Conservation (phyloP, 2,797 vertebrate genomes). For the Mycteria americana region DNA sequence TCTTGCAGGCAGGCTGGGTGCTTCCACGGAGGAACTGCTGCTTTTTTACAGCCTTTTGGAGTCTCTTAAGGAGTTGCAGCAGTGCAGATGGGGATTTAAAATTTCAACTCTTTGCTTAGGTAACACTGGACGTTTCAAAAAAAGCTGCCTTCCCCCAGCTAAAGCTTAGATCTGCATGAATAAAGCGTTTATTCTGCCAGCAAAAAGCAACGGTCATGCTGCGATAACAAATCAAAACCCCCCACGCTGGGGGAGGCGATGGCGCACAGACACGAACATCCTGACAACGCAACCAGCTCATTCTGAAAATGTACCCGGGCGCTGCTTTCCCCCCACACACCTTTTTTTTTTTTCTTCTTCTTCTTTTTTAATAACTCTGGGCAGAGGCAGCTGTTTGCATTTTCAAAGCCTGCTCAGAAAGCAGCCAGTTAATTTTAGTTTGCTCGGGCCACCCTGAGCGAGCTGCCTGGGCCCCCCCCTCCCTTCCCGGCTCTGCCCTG, state of each 20-base stretch:
- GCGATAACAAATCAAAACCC: slow-evolving; percentile 22
- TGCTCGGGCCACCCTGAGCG: slow-evolving; percentile 37
- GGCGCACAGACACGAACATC: background rate
- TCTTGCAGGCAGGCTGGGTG: background rate
- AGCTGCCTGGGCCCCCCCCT: background rate
- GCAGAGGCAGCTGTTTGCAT: slow-evolving; percentile 29
- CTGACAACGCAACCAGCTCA: background rate
- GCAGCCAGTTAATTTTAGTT: slow-evolving; percentile 30
- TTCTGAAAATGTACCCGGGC: background rate
- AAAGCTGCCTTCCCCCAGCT: background rate
- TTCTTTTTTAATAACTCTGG: slow-evolving; percentile 17
- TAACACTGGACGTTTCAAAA: background rate
- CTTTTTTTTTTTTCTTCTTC: background rate
- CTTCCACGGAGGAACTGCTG: background rate
- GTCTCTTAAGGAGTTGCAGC: background rate
- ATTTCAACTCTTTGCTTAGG: background rate
- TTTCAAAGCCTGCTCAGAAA: slow-evolving; percentile 32
- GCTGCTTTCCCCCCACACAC: background rate
- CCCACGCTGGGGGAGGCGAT: background rate
- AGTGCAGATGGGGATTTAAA: background rate
- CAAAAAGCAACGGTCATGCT: slow-evolving; percentile 11
- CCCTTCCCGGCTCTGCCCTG: background rate
- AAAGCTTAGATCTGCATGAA: background rate
- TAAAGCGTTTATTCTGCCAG: slow-evolving; percentile 12
- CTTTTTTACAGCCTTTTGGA: background rate